Percentiles rank a stretch among this genome's conserved stretches.
Conservation (phyloP, 1,140 invertebrate species). For the Drosophila pallidifrons region DNA sequence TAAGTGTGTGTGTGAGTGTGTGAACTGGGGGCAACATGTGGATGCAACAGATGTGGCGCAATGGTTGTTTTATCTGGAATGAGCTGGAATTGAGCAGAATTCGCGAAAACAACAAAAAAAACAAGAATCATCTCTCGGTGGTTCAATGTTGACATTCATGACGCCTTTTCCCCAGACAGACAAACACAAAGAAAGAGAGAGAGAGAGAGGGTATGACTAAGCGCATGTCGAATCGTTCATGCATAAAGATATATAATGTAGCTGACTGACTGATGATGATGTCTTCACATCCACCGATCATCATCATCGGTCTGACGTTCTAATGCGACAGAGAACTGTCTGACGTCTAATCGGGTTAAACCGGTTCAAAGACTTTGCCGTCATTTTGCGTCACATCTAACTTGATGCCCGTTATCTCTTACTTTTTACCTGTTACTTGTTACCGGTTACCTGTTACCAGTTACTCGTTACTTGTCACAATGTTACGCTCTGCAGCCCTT, state of each 20-base stretch:
- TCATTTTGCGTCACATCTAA: slow-evolving; percentile 10
- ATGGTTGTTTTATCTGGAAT: slow-evolving; percentile 17
- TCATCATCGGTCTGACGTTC: slow-evolving; percentile 1
- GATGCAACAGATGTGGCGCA: slow-evolving; percentile 8
- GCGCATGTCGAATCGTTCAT: slow-evolving; percentile 5
- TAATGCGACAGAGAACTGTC: background rate
- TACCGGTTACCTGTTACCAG: too few species aligned
- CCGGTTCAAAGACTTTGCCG: slow-evolving; percentile 25
- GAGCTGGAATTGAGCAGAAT: slow-evolving; percentile 7
- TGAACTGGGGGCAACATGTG: slow-evolving; percentile 5
- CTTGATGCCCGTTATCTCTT: background rate
- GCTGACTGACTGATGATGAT: slow-evolving; percentile 6
- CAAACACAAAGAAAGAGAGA: background rate
- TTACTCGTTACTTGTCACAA: slow-evolving; percentile 8
- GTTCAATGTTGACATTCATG: slow-evolving; percentile 38
- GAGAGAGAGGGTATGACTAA: slow-evolving; percentile 1
- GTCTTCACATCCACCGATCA: background rate
- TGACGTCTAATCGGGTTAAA: slow-evolving; percentile 16
- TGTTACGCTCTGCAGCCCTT: slow-evolving; percentile 28
- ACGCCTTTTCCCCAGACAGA: slow-evolving; percentile 21
- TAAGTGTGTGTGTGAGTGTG: background rate
- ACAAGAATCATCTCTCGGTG: background rate
- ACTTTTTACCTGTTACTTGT: too few species aligned
- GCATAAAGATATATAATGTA: background rate
- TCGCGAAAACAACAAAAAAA: background rate